A percentile compares a stretch with the other conserved stretches of the same genome.
Evolutionary conservation across 2,797 vertebrate genomes (phyloP).

Genomic region (Phoebastria nigripes): DNA sequence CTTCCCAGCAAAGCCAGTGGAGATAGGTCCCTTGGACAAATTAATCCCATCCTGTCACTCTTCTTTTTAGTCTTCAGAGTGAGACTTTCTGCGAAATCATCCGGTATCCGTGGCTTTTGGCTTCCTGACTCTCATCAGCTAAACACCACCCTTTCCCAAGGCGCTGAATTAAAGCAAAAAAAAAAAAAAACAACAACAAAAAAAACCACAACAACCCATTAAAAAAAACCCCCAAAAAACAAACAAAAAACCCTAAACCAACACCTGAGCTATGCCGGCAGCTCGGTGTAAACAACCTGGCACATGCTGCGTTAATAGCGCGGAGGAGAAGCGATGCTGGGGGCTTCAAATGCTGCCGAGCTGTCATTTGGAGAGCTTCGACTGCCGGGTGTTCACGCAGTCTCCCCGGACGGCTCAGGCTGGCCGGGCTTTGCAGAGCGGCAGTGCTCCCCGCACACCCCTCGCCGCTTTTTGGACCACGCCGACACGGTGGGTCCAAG

Average conservation of each 20-base stretch:
- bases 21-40: neutral
- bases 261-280: neutral
- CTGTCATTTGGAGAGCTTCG: neutral
- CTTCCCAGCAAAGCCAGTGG: neutral
- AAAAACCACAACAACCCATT: no score
- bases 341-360: neutral
- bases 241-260: neutral
- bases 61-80: neutral
- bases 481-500: accelerated
- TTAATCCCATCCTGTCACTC: neutral
- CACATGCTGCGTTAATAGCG: neutral
- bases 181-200: no score
- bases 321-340: neutral
- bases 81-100: neutral
- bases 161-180: neutral
- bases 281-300: neutral
- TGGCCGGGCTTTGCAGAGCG: neutral
- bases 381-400: accelerated
- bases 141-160: neutral
- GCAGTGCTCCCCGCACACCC: neutral
- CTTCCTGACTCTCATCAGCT: neutral
- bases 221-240: no score
- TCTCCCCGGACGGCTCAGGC: neutral
- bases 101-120: neutral
- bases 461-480: neutral